Conservation (phyloP, 2,888 invertebrate species). For the Mellilla xanthometata region DNA sequence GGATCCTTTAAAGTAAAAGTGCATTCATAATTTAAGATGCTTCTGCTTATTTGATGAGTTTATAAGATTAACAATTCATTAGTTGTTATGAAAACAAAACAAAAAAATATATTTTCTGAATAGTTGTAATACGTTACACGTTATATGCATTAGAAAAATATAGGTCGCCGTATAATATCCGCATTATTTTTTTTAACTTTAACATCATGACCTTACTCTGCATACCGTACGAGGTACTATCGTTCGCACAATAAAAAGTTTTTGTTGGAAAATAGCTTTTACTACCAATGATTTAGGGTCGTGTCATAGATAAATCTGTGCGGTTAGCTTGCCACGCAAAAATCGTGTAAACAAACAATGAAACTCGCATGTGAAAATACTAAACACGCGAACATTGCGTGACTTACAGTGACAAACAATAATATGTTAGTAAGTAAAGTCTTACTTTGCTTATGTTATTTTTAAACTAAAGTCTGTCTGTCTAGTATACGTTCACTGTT, state of each 20-base stretch:
- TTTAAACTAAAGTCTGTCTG: no score
- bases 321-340: constrained; percentile 28
- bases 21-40: constrained; percentile 16
- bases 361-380: constrained; percentile 31
- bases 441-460: constrained; percentile 13
- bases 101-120: no score
- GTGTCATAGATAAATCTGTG: constrained; percentile 23
- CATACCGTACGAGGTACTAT: constrained; percentile 9
- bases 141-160: constrained; percentile 10
- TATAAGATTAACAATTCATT: no score
- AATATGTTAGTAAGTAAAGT: constrained; percentile 20
- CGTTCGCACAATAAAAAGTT: constrained; percentile 12
- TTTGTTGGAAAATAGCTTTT: constrained; percentile 27
- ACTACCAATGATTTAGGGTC: constrained; percentile 25
- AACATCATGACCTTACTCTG: constrained; percentile 27
- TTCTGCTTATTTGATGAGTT: background rate
- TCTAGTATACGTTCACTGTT: no score
- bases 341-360: constrained; percentile 29
- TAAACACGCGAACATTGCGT: constrained; percentile 28
- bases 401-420: constrained; percentile 25
- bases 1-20: constrained; percentile 11
- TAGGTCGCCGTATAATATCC: constrained; percentile 14
- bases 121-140: no score
- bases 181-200: constrained; percentile 16
- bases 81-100: no score